Evolutionary conservation across 2,888 invertebrate genomes (phyloP).

Genomic region (Geotrupes spiniger): DNA sequence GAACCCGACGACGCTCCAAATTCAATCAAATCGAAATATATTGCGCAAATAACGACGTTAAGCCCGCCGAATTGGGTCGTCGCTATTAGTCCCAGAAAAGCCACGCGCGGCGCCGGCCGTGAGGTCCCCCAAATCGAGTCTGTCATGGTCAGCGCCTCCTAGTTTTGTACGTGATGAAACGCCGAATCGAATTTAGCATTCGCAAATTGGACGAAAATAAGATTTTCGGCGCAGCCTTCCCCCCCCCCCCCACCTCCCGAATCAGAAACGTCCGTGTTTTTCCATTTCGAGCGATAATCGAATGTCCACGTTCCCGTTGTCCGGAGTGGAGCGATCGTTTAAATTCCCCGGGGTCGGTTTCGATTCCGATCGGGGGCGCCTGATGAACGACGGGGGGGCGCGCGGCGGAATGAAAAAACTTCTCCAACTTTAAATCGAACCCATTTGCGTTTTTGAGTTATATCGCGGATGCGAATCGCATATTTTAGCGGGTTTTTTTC

Average conservation of each 20-base stretch:
- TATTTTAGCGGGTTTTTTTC: constrained; percentile 2
- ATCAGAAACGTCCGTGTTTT: no score
- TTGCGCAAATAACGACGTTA: constrained; percentile 19
- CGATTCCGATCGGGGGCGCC: no score
- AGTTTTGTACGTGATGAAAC: constrained; percentile 20
- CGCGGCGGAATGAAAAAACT: no score
- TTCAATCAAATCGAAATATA: neutral
- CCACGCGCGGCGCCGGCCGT: neutral
- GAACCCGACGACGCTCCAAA: no score
- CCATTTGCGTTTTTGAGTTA: constrained; percentile 1
- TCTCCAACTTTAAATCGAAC: constrained; percentile 2
- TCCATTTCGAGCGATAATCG: no score
- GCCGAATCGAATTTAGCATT: constrained; percentile 23
- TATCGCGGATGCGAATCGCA: neutral
- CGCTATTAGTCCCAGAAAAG: neutral
- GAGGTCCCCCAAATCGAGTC: constrained; percentile 15
- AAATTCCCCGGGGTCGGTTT: no score
- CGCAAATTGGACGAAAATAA: constrained; percentile 23
- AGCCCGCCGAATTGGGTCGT: constrained; percentile 16
- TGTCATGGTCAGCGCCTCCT: constrained; percentile 19
- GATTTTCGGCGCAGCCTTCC: neutral
- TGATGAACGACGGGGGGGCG: no score
- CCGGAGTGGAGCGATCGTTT: no score
- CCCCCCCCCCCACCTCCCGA: no score
- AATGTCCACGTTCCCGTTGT: no score